Base-by-base conservation (phyloP, 2,113 vertebrate genomes). In the Oenanthe melanoleuca region DNA sequence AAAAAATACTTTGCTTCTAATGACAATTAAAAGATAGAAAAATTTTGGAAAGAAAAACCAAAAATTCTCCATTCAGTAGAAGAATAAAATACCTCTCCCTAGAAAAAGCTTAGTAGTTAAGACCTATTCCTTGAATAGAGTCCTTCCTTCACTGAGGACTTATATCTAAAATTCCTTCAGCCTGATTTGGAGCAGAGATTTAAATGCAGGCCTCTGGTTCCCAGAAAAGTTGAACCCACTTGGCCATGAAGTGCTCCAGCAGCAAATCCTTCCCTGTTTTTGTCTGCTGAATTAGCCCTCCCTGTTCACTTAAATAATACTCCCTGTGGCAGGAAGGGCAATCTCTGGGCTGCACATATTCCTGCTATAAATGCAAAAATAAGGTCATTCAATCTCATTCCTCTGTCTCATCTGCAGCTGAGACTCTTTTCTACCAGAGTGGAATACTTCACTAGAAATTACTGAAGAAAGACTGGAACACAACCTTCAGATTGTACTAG, bases 171-270 rank as follows among this genome's bases (percentile, higher is more conserved):
- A 96, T 80, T 59, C 55, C 67, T 80, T 59, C 60, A 77, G n/a
- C 8, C 37, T 78, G 72, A 66, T 80, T 37, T 74, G 69, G 57
- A 79, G 34, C 7, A 70, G 47, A 23, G 29, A 84, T 63, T 70
- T 26, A 1, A 92, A 80, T 24, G 5, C 33, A 71, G 47, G n/a
- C 15, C 16, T 42, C 4, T 0, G 0, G 14, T 91, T 96, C 86
- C 65, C 52, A 96, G 95, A 95, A 94, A 59, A 89, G 24, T 29
- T 71, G 56, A 92, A 95, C 47, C 72, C 42, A 45, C 56, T 92
- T 79, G 84, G 84, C 42, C 56, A 84, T 37, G 12, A 83, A 78
- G 47, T 0, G 0, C 13, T 66, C 69, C 65, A 89, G 65, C 6
- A 45, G 47, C 44, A 92, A 72, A 88, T 83, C 52, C 20, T 70